These are phyloP conservation scores for Halichondria panicea DNA, from an alignment of 37 sponge, comb jelly and placozoan species.

Conservation along the genomic window DNA sequence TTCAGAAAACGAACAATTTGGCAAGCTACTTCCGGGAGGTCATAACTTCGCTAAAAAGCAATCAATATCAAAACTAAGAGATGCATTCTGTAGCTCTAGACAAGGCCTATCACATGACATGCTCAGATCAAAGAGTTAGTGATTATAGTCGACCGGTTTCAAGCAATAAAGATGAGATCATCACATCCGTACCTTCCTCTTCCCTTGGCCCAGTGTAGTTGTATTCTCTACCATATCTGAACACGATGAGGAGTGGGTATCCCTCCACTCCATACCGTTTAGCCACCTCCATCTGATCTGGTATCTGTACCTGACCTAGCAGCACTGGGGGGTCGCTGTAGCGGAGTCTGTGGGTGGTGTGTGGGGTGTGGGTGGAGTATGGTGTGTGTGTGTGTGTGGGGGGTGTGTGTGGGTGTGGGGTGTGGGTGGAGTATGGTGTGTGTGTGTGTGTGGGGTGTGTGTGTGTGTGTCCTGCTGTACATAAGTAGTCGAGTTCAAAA, in stretches of 20 bases:
- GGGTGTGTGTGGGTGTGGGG: neutral
- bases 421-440: neutral
- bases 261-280: slow-evolving; percentile 55
- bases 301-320: slow-evolving; percentile 67
- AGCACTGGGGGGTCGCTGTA: slow-evolving; percentile 37
- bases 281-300: slow-evolving; percentile 71
- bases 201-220: slow-evolving; percentile 71
- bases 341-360: slow-evolving; percentile 9
- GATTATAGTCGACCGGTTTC: too few relatives aligned
- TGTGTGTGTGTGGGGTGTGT: neutral
- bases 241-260: slow-evolving; percentile 77
- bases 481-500: neutral
- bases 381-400: neutral
- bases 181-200: slow-evolving; percentile 48
- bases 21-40: too few relatives aligned
- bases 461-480: neutral
- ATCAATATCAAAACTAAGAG: too few relatives aligned
- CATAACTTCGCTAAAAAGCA: too few relatives aligned
- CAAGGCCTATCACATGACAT: too few relatives aligned
- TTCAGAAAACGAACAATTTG: too few relatives aligned
- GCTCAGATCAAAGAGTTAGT: too few relatives aligned
- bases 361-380: neutral
- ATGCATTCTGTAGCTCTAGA: too few relatives aligned
- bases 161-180: too few relatives aligned
- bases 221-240: slow-evolving; percentile 73